Evolutionary conservation across 2,888 invertebrate species (phyloP), one percentile per base, ranked within the genome.

Genomic region (Tinea trinotella): DNA sequence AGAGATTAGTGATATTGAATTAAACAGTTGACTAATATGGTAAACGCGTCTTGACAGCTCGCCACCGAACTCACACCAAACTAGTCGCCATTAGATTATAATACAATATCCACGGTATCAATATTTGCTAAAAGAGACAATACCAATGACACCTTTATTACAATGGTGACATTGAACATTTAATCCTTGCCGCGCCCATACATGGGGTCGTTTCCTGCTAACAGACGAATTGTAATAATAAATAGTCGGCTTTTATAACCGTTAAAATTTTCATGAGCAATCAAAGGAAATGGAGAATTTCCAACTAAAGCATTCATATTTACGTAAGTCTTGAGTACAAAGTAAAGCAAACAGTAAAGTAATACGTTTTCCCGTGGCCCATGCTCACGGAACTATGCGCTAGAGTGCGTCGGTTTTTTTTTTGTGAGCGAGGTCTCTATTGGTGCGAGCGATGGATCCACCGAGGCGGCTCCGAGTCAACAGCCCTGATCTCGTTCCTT

Each of bases 291-390:
- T 76, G 72, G n/a, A 76, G 73, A 74, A 75, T 79, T 76, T 77
- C 75, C 76, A 69, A 77, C 73, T 75, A 79, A 77, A 74, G 68
- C 68, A 76, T 76, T 65, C 70, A 76, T 85, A 77, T 85, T 84
- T 83, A 79, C 84, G 77, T 77, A 80, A 82, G 82, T 82, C 84
- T 84, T 69, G 76, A 83, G 83, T 74, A 84, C 84, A 85, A 84
- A 84, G 84, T 77, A 82, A 73, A 67, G 74, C 70, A 84, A 84
- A 84, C 74, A 84, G 78, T 76, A 74, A 78, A 81, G 79, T 83
- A 83, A 82, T 81, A 83, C 76, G 78, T 79, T 82, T 81, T 81
- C 79, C 76, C 76, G 70, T 67, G 66, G 50, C 63, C 64, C 61
- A 60, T 61, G 67, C 64, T 65, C 53, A 54, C 50, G 52, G 53